A percentile compares a stretch with the other conserved stretches of the same genome.
Evolutionary conservation across 2,888 invertebrate genomes (phyloP).

Genomic region (Stegophylla sp.): DNA sequence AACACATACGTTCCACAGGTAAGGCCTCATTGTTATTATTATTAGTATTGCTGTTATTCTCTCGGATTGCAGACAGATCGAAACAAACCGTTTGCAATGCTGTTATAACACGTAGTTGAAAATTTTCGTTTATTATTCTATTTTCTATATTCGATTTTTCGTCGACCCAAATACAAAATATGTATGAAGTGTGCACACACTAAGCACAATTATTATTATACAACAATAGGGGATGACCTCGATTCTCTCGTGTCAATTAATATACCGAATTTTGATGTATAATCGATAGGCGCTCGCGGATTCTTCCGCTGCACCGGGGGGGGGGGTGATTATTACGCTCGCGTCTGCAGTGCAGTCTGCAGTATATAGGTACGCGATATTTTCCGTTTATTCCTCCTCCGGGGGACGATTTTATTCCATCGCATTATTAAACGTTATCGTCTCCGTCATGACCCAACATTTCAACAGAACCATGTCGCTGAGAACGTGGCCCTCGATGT

Average conservation of each 20-base stretch:
- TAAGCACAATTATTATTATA: no score
- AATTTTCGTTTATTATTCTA: neutral
- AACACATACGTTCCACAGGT: conserved; percentile 59
- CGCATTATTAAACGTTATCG: no score
- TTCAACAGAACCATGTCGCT: conserved; percentile 54
- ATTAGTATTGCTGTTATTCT: no score
- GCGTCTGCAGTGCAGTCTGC: no score
- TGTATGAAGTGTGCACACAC: neutral
- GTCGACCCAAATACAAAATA: conserved; percentile 11
- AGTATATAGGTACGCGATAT: no score
- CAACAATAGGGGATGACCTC: conserved; percentile 23
- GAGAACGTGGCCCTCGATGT: conserved; percentile 53
- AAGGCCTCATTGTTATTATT: no score
- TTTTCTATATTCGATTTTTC: neutral
- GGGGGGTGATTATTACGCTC: conserved; percentile 3
- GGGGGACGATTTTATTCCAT: no score
- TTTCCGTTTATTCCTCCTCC: neutral
- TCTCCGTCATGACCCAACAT: conserved; percentile 40
- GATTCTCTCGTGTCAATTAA: conserved; percentile 4
- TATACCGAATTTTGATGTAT: conserved; percentile 34
- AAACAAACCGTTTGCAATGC: no score
- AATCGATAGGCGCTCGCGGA: conserved; percentile 27
- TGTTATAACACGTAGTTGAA: no score
- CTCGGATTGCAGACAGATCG: no score
- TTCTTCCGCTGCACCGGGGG: no score